Evolutionary conservation across 2,888 invertebrate species (phyloP).

Genomic region (Lithosia quadra): DNA sequence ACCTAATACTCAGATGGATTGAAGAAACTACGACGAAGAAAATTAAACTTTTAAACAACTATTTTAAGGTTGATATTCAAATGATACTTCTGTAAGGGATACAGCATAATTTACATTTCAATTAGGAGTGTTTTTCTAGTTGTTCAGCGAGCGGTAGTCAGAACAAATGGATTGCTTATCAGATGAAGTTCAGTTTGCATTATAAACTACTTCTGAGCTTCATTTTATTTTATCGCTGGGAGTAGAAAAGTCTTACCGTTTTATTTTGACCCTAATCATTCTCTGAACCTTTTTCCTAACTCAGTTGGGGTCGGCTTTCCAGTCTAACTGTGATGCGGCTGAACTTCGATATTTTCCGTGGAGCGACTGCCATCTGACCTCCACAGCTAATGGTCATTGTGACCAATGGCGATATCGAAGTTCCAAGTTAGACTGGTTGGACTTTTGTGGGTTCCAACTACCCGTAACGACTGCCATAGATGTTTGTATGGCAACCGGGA

Average conservation of each 20-base stretch:
- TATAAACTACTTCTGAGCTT: background rate
- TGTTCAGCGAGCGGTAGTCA: slow-evolving; percentile 19
- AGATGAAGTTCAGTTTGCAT: slow-evolving; percentile 13
- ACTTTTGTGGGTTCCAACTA: no score
- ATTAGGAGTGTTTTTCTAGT: slow-evolving; percentile 53
- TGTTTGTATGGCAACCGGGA: no score
- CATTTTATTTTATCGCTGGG: background rate
- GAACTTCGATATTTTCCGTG: no score
- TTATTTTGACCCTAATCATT: no score
- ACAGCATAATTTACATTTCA: slow-evolving; percentile 52
- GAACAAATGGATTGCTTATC: slow-evolving; percentile 25
- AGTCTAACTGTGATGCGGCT: no score
- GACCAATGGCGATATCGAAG: no score
- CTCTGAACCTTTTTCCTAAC: no score
- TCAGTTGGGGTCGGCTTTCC: no score
- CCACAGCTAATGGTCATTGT: no score
- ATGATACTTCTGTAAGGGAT: slow-evolving; percentile 14
- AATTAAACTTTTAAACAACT: background rate
- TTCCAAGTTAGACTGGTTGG: no score
- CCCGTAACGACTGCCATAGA: no score
- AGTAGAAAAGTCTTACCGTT: background rate
- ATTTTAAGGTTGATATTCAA: slow-evolving; percentile 9
- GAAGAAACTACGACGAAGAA: background rate
- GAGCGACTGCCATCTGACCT: no score
- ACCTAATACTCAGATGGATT: background rate